phyloP scores from a whole-genome alignment of 2,797 vertebrate species.

The Chelonia mydas region DNA sequence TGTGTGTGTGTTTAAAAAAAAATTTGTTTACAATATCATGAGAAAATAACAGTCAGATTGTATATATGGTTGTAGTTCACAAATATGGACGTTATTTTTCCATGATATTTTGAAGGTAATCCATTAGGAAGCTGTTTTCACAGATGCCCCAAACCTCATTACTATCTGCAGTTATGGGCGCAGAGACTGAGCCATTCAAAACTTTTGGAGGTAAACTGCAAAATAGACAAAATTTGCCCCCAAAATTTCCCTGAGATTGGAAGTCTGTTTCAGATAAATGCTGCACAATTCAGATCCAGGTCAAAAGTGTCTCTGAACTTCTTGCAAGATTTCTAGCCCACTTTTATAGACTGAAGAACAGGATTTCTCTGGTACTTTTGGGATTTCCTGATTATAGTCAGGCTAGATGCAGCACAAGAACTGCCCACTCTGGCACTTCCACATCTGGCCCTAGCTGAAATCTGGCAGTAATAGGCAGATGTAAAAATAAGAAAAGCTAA shows the following conservation, averaged over 20 bases:
- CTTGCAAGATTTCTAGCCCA: too few relatives aligned
- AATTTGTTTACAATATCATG: fast-evolving
- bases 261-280: neutral
- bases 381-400: neutral
- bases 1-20: neutral
- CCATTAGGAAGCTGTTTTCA: neutral
- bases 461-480: neutral
- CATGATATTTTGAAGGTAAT: neutral
- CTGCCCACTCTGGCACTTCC: neutral
- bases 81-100: neutral
- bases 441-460: neutral
- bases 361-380: neutral
- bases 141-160: neutral
- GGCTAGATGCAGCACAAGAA: neutral
- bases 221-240: neutral
- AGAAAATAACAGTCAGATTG: neutral
- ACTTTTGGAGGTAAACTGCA: neutral
- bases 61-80: neutral
- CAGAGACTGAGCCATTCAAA: neutral
- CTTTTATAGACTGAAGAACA: neutral
- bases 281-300: neutral
- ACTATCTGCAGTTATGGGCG: fast-evolving
- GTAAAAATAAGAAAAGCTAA: neutral
- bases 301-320: neutral
- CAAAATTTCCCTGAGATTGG: neutral